Evolutionary conservation across 2,113 vertebrate species (phyloP).

Genomic region (Gambusia holbrooki): DNA sequence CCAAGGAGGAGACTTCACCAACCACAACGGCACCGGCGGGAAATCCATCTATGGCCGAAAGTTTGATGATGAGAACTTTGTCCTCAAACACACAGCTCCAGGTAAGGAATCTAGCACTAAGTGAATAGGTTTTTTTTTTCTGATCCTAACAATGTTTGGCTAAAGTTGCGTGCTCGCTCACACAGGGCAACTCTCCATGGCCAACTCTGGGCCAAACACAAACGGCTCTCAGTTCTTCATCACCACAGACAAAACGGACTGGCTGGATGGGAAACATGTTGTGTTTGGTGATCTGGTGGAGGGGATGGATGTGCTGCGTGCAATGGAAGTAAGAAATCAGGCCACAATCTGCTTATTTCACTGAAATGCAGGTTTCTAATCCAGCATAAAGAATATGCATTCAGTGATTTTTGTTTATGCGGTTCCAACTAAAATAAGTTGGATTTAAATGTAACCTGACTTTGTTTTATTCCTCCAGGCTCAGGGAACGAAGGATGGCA

Average conservation of each 20-base stretch:
- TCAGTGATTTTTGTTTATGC: background rate
- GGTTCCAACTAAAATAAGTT: background rate
- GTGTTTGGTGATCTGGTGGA: constrained; percentile 95
- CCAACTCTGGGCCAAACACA: constrained; percentile 90
- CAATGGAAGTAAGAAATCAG: constrained; percentile 85
- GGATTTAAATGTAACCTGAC: background rate
- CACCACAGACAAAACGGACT: constrained; percentile 92
- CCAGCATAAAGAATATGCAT: background rate
- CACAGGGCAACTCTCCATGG: constrained; percentile 91
- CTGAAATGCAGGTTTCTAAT: background rate
- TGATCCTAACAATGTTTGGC: background rate
- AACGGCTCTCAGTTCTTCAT: constrained; percentile 97
- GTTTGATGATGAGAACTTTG: constrained; percentile 98
- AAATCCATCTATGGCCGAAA: constrained; percentile 97
- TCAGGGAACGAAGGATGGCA: constrained; percentile 92
- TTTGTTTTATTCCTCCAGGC: constrained; percentile 76
- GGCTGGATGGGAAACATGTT: constrained; percentile 94
- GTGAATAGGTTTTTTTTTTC: background rate
- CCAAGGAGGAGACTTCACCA: constrained; percentile 96
- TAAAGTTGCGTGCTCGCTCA: background rate
- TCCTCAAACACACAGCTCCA: constrained; percentile 93
- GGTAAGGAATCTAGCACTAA: constrained; percentile 74
- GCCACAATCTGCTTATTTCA: background rate
- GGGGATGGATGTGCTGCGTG: constrained; percentile 89
- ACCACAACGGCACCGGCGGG: constrained; percentile 96